Base-by-base conservation (phyloP, 2,797 vertebrate genomes). In the Mergus octosetaceus region DNA sequence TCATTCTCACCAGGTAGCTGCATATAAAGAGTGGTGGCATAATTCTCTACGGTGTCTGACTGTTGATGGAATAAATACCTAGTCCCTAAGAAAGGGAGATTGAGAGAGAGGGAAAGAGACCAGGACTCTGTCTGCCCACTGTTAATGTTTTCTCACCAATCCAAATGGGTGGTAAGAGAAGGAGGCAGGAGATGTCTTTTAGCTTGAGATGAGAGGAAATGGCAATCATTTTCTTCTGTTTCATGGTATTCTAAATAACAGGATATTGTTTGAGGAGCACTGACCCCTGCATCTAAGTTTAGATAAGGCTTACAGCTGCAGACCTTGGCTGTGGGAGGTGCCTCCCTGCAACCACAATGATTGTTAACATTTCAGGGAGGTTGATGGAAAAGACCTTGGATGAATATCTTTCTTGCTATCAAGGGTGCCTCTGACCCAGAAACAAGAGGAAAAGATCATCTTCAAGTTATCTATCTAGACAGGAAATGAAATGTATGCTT, bases 401-500 rank as follows among this genome's bases (percentile, higher is more conserved):
- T 65, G 0, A 78, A 8, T 61, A 61, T 88, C 61, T 85, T 61
- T 70, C 66, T 61, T 85, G 36, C 32, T 85, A 47, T 74, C 57
- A 74, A 70, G 39, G 39, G 25, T 88, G 41, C 27, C 62, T 78
- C 51, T 78, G 57, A 93, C 28, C 45, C 71, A 88, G 70, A 80
- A 92, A 58, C 10, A 49, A 57, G n/a, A 65, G 25, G 57, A 74
- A 85, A 82, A 28, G 13, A 66, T 70, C 21, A 69, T 60, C 32
- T 90, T 77, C 70, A 78, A 61, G n/a, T 65, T 71, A 78, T 61
- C 34, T 78, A 4, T 71, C 78, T 57, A 88, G 39, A 60, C 21
- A 54, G 68, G 60, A 95, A 92, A 94, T 75, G 3, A 90, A 92
- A 82, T 49, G 4, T n/a, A 18, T 75, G 34, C 49, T 94, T 88